These are phyloP conservation scores for Rhadina sibilatrix DNA, from an alignment of 2,113 vertebrate species.

Conservation along the genomic window DNA sequence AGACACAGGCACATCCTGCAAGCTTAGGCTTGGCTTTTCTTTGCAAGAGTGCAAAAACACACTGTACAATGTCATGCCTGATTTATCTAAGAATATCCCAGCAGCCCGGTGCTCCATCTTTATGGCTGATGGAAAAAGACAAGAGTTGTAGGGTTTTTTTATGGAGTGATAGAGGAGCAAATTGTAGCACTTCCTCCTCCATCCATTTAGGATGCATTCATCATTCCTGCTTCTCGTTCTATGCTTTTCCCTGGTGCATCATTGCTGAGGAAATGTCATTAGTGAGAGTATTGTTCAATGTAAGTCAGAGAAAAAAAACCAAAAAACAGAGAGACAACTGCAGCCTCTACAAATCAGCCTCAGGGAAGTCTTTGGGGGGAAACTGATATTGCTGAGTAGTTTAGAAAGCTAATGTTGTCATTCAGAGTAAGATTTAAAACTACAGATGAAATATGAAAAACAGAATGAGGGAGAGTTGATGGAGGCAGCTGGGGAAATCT, in stretches of 20 bases:
- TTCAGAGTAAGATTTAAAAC: slow-evolving; percentile 20
- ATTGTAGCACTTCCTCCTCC: neutral
- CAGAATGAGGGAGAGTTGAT: neutral
- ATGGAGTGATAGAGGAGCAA: neutral
- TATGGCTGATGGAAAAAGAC: neutral
- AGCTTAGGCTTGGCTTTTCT: neutral
- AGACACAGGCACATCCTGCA: neutral
- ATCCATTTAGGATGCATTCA: neutral
- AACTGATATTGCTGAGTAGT: slow-evolving; percentile 36
- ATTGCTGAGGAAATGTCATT: slow-evolving; percentile 44
- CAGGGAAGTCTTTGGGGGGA: slow-evolving; percentile 7
- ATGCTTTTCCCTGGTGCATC: slow-evolving; percentile 8
- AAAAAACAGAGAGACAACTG: neutral
- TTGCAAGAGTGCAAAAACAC: neutral
- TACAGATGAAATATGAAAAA: neutral
- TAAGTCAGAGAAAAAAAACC: neutral
- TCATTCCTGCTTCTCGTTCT: neutral
- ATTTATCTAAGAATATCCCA: neutral
- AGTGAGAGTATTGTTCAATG: slow-evolving; percentile 20
- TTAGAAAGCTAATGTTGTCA: slow-evolving; percentile 42
- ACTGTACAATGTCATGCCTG: neutral
- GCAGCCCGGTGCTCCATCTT: neutral
- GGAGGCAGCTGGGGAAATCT: neutral
- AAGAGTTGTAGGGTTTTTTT: neutral
- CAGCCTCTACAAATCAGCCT: slow-evolving; percentile 30